Base-by-base conservation (phyloP, 2,113 vertebrate genomes). In the Canis aureus region DNA sequence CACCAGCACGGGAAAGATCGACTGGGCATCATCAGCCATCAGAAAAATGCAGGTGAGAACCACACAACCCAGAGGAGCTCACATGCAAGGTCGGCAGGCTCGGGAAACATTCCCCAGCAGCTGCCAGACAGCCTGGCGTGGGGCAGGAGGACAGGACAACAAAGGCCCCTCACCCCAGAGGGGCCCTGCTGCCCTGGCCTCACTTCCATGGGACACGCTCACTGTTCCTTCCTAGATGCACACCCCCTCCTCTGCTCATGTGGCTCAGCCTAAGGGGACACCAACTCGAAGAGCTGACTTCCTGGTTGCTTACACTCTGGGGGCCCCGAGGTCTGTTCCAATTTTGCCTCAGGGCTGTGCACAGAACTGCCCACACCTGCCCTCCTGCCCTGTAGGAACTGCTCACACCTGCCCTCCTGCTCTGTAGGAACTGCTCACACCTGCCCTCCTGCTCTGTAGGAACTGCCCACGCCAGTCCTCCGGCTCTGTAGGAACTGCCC, bases 1-100 rank as follows among this genome's bases (percentile, higher is more conserved):
- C 19, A 13, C 16, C 0, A 2, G 69, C 71, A 60, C 12, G 0
- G 0, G 69, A 79, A 23, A 49, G 16, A 22, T 22, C 1, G 0
- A 12, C 0, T n/a, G 66, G 66, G 20, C 35, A 2, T n/a, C 62
- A 49, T 23, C 7, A 22, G 73, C 10, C 16, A 5, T 0, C 12
- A 4, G 10, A 29, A 49, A 35, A 19, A 17, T 1, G 27, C 49
- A 84, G 23, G 62, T 11, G 10, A 7, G 19, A 62, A 29, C 62
- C 5, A 57, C 0, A 4, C 51, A 74, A 51, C 1, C 10, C 16
- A 0, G 9, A 49, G n/a, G 89, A 55, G 23, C 22, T 10, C 20
- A 59, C 35, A 19, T 0, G 1, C 38, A 3, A 10, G 15, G 6
- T 15, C 5, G 0, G 29, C 3, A 19, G 43, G 49, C 51, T 91